Percentiles rank a stretch among this genome's conserved stretches.
Conservation (phyloP, 2,113 vertebrate genomes). For the Melanerpes aurifrons region DNA sequence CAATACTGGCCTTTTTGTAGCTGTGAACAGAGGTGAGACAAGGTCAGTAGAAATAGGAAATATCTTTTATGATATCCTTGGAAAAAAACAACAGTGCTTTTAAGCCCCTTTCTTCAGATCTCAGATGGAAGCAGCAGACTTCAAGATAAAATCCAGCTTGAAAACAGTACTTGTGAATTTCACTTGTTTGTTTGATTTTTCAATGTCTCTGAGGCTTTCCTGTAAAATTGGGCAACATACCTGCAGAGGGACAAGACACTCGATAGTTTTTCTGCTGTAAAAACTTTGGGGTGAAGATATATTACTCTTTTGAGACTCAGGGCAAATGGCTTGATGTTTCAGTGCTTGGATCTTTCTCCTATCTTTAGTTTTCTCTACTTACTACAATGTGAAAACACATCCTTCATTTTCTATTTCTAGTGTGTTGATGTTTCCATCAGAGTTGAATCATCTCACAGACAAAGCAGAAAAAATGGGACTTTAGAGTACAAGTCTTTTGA, state of each 20-base stretch:
- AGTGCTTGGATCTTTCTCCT: not conserved
- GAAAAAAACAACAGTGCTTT: not conserved
- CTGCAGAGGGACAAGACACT: not conserved
- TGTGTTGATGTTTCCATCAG: not conserved
- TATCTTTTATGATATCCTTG: not conserved
- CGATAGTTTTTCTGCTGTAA: not conserved
- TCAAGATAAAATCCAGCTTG: slow-evolving; percentile 1
- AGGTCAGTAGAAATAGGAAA: not conserved
- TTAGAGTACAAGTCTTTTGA: not conserved
- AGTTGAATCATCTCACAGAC: not conserved
- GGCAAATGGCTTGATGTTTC: not conserved
- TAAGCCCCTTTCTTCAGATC: not conserved
- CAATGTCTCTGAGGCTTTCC: not conserved
- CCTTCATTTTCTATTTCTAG: not conserved
- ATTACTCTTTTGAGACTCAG: not conserved
- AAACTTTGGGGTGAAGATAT: not conserved
- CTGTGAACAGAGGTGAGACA: slow-evolving; percentile 16
- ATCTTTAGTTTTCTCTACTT: not conserved
- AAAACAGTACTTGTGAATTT: not conserved
- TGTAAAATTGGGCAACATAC: not conserved
- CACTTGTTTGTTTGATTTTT: not conserved
- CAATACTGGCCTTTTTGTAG: not conserved
- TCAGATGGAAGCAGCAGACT: not conserved
- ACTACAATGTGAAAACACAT: not conserved
- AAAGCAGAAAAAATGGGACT: not conserved